Percentiles rank a stretch among this genome's conserved stretches.
Evolutionary conservation across 2,888 invertebrate genomes (phyloP).

Genomic region (Drosophila rellima): DNA sequence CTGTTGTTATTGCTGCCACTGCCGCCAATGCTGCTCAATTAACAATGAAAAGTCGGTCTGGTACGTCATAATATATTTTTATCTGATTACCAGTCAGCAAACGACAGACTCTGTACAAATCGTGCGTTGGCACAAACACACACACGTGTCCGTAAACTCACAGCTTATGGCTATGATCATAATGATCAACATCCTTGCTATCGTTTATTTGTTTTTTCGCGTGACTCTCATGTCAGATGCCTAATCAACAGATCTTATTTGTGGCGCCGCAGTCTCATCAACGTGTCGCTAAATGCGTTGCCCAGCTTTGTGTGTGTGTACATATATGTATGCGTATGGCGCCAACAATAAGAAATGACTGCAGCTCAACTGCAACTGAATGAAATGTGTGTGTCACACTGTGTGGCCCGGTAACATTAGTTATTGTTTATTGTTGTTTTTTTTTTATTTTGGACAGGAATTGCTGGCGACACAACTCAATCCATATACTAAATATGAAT

Average conservation of each 20-base stretch:
- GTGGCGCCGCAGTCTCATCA: slow-evolving; percentile 59
- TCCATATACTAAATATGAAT: slow-evolving; percentile 35
- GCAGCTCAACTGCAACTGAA: slow-evolving; percentile 26
- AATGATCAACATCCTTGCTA: slow-evolving; percentile 41
- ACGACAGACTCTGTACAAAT: slow-evolving; percentile 52
- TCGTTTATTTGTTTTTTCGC: slow-evolving; percentile 57
- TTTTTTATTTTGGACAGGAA: background rate
- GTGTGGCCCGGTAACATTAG: slow-evolving; percentile 19
- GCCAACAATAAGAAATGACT: slow-evolving; percentile 34
- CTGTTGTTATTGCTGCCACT: slow-evolving; percentile 8
- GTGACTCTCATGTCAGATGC: slow-evolving; percentile 73
- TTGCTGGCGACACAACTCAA: background rate
- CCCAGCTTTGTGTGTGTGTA: background rate
- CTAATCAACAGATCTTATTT: slow-evolving; percentile 53
- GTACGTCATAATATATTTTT: slow-evolving; percentile 80
- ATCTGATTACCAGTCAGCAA: slow-evolving; percentile 68
- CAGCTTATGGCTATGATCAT: slow-evolving; percentile 14
- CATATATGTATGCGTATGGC: slow-evolving; percentile 29
- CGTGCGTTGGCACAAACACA: slow-evolving; percentile 61
- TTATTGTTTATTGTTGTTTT: slow-evolving; percentile 4
- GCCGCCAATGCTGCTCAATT: slow-evolving; percentile 70
- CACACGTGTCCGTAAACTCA: slow-evolving; percentile 20
- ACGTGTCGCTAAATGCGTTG: slow-evolving; percentile 45
- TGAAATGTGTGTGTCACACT: slow-evolving; percentile 21
- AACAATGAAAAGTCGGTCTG: slow-evolving; percentile 73